phyloP scores from a whole-genome alignment of 2,113 vertebrate genomes.

The Excalfactoria chinensis region DNA sequence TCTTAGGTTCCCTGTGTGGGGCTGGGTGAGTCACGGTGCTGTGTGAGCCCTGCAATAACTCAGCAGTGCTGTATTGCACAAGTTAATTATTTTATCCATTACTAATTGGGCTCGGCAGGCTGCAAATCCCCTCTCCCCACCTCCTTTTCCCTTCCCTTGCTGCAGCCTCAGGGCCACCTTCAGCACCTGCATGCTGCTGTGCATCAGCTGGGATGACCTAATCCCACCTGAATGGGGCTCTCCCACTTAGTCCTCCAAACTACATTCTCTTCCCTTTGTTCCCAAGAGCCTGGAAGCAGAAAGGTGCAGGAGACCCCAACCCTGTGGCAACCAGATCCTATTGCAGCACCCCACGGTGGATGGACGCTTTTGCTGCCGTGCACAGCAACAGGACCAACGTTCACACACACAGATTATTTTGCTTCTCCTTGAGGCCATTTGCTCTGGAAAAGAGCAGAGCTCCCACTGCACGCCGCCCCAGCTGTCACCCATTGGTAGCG shows the following conservation, averaged over 20 bases:
- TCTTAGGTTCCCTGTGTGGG: neutral
- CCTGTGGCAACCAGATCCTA: neutral
- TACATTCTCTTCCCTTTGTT: neutral
- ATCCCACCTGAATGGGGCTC: neutral
- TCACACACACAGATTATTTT: neutral
- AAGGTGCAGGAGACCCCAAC: neutral
- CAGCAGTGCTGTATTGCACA: neutral
- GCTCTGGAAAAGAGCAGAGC: slow-evolving; percentile 23
- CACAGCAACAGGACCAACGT: slow-evolving; percentile 5
- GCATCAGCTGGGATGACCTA: neutral
- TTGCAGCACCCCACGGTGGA: neutral
- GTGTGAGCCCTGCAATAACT: slow-evolving; percentile 17
- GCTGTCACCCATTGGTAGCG: slow-evolving; percentile 21
- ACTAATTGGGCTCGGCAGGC: neutral
- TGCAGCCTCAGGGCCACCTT: neutral
- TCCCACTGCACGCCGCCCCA: slow-evolving; percentile 3
- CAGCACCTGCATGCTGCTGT: neutral
- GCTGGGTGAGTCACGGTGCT: neutral
- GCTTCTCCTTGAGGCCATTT: neutral
- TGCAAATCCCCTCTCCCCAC: neutral
- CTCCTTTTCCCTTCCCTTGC: neutral
- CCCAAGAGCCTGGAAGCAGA: neutral
- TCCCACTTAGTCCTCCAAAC: neutral
- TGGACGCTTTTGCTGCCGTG: neutral
- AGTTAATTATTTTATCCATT: slow-evolving; percentile 49